Conservation (phyloP, 2,888 invertebrate genomes). For the Meganola albula region DNA sequence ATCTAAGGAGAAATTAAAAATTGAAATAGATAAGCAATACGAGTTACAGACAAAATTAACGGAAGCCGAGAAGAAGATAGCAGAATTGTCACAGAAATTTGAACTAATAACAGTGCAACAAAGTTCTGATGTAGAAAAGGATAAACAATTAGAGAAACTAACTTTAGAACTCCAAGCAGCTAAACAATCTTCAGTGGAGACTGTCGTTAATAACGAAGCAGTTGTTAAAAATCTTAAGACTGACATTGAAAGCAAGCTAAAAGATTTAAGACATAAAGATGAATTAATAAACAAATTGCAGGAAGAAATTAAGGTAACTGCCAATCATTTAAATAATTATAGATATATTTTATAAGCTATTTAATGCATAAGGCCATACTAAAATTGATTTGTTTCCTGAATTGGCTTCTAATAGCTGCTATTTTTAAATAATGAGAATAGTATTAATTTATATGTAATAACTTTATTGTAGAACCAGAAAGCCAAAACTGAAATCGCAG, state of each 20-base stretch:
- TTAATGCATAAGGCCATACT: too few species aligned
- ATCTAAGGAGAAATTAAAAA: conserved; percentile 54
- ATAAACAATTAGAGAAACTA: conserved; percentile 61
- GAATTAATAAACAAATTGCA: conserved; percentile 54
- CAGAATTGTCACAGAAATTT: conserved; percentile 61
- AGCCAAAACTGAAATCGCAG: conserved; percentile 57
- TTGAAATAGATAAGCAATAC: conserved; percentile 57
- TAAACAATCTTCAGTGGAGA: conserved; percentile 53
- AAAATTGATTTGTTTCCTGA: too few species aligned
- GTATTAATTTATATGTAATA: too few species aligned
- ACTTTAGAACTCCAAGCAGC: conserved; percentile 60
- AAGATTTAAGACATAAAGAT: conserved; percentile 59
- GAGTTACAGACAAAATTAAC: conserved; percentile 53
- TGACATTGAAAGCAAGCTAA: conserved; percentile 59
- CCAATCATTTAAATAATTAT: too few species aligned
- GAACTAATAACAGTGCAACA: conserved; percentile 63
- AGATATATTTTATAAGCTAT: too few species aligned
- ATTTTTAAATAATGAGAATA: too few species aligned
- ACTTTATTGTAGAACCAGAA: conserved; percentile 62
- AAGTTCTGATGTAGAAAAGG: conserved; percentile 56
- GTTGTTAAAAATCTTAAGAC: conserved; percentile 52
- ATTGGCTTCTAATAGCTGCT: too few species aligned
- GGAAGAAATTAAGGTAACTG: conserved; percentile 61
- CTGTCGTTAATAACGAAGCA: conserved; percentile 52
- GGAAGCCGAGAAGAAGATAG: conserved; percentile 51